Evolutionary conservation across 2,797 vertebrate species (phyloP).

Genomic region (Acrossocheilus wenchowensis): DNA sequence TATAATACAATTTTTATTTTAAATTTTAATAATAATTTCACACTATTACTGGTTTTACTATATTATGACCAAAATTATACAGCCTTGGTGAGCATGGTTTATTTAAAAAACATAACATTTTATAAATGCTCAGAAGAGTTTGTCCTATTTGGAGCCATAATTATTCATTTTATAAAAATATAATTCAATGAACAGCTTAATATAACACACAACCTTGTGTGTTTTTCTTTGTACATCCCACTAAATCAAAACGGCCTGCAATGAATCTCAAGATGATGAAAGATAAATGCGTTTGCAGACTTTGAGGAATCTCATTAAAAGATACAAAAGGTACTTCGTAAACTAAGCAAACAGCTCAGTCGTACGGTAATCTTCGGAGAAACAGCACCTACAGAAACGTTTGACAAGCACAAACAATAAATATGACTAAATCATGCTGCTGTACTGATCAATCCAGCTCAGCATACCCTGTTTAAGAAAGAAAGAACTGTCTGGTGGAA

Average conservation of each 20-base stretch:
- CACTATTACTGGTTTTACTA: too few species aligned
- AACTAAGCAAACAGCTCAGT: neutral
- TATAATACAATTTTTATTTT: too few species aligned
- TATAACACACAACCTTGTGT: neutral
- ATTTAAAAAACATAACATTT: too few species aligned
- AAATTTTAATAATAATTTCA: too few species aligned
- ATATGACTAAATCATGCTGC: neutral
- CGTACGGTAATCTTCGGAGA: neutral
- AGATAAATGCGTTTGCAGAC: neutral
- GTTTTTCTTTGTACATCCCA: neutral
- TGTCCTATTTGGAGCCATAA: neutral
- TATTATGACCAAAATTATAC: neutral
- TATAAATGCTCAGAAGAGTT: neutral
- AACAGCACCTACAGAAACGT: neutral
- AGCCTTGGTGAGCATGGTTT: neutral
- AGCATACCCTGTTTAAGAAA: neutral
- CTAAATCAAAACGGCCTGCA: neutral
- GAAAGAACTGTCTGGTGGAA: neutral
- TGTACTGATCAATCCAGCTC: constrained; percentile 13
- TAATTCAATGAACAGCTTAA: neutral
- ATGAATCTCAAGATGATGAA: too few species aligned
- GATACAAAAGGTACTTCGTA: neutral
- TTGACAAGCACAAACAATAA: neutral
- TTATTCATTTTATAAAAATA: too few species aligned
- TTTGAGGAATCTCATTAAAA: neutral